Base-by-base conservation (phyloP, 2,113 vertebrate genomes). In the Pangasianodon gigas region DNA sequence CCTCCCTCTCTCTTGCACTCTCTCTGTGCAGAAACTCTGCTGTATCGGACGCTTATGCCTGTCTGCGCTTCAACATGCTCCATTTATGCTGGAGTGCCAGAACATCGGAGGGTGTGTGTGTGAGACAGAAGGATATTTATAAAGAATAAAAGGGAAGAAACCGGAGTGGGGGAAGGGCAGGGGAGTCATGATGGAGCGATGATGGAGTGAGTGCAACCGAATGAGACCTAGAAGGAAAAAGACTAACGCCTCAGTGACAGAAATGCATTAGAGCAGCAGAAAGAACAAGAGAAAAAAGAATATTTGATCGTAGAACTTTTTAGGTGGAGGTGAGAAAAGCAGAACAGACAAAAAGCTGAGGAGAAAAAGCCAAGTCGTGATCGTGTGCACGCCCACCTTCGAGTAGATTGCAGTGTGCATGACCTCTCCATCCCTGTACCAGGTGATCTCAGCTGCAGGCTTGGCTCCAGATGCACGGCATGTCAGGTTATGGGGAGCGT, bases 381-480 rank as follows among this genome's bases (percentile, higher is more conserved):
- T 0, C 0, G 48, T 21, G 18, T 6, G 18, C 52, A 82, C 4
- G 37, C 89, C 94, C 90, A 98, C 97, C 97, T 98, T 97, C 83
- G 94, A 94, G 92, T 97, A 97, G 90, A 96, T 91, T 9, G 95
- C 95, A 1, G 94, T 92, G 29, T 96, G 96, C 95, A 97, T 95
- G 88, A 95, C 95, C 94, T 97, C 95, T 82, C 97, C 97, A 48
- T 98, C 96, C 88, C 96, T 94, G 93, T 97, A 97, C 97, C 97
- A 98, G 90, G 96, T 96, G 94, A 98, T 96, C 89, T 98, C 97
- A 37, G 97, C 97, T 1, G 95, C 96, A 52, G 97, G 97, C 90
- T 96, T 98, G 91, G 97, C 97, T 58, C 96, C 95, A 0, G 96
- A 95, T 86, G 96, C 96, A 77, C 93, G 95, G 93, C 97, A 98